Conservation (phyloP, 2,797 vertebrate species). For the Tolypeutes matacus region DNA sequence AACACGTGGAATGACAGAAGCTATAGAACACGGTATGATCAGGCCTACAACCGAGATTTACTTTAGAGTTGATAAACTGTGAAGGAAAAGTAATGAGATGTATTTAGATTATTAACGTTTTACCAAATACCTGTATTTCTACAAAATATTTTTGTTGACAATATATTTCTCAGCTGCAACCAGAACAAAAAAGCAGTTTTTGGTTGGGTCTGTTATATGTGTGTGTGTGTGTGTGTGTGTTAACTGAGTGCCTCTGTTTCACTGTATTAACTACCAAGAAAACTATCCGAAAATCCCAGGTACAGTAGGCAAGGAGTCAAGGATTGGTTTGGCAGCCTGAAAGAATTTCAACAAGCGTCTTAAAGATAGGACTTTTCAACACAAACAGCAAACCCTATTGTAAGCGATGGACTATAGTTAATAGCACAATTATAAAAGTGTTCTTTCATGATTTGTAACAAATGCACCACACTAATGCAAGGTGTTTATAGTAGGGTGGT, state of each 20-base stretch:
- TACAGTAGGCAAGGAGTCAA: not conserved
- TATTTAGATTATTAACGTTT: not conserved
- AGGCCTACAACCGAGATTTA: not conserved
- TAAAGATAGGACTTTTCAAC: not conserved
- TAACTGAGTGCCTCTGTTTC: not conserved
- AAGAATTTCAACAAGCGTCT: not conserved
- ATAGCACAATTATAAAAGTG: too few relatives aligned
- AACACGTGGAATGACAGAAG: not conserved
- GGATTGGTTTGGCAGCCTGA: not conserved
- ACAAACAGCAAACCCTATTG: too few relatives aligned
- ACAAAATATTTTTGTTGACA: constrained; percentile 27
- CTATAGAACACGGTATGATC: not conserved
- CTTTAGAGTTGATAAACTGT: not conserved
- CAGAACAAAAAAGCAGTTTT: not conserved
- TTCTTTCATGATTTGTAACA: too few relatives aligned
- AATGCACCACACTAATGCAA: too few relatives aligned
- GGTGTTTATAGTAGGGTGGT: too few relatives aligned
- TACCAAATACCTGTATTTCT: not conserved
- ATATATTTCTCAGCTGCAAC: not conserved
- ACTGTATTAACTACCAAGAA: not conserved
- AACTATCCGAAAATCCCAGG: not conserved
- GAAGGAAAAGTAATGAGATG: not conserved
- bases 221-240: too few relatives aligned
- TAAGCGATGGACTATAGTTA: too few relatives aligned
- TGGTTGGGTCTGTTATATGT: not conserved